Evolutionary conservation across 1,140 invertebrate species (phyloP).

Genomic region (Portunus trituberculatus): DNA sequence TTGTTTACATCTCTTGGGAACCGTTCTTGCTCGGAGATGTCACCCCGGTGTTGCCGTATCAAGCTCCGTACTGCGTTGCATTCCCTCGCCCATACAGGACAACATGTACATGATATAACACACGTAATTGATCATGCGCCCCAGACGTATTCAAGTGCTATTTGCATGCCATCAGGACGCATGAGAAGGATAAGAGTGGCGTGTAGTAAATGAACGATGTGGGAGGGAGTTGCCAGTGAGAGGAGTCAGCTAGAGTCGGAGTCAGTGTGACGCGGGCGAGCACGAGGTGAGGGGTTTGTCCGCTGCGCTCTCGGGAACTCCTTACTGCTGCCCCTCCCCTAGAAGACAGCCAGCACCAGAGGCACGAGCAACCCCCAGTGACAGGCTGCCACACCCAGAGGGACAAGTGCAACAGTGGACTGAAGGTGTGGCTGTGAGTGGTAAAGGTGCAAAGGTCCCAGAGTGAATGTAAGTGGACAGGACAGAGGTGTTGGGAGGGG

Average conservation of each 20-base stretch:
- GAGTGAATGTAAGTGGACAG: conserved; percentile 14
- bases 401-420: too few relatives aligned
- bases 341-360: not conserved
- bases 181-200: not conserved
- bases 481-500: conserved; percentile 6
- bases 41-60: not conserved
- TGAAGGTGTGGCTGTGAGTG: not conserved
- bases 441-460: not conserved
- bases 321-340: not conserved
- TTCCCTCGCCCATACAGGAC: not conserved
- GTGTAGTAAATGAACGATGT: not conserved
- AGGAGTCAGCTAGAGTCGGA: not conserved
- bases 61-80: not conserved
- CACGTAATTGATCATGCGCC: not conserved
- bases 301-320: not conserved
- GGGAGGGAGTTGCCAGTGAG: not conserved
- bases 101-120: not conserved
- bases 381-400: too few relatives aligned
- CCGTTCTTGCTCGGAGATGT: not conserved
- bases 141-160: not conserved
- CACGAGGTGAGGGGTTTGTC: not conserved
- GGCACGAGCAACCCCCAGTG: not conserved
- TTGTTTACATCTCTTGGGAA: not conserved
- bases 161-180: not conserved
- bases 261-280: conserved; percentile 38